These are phyloP conservation scores for Pangasius djambal DNA, from an alignment of 2,797 vertebrate species.

Conservation along the genomic window DNA sequence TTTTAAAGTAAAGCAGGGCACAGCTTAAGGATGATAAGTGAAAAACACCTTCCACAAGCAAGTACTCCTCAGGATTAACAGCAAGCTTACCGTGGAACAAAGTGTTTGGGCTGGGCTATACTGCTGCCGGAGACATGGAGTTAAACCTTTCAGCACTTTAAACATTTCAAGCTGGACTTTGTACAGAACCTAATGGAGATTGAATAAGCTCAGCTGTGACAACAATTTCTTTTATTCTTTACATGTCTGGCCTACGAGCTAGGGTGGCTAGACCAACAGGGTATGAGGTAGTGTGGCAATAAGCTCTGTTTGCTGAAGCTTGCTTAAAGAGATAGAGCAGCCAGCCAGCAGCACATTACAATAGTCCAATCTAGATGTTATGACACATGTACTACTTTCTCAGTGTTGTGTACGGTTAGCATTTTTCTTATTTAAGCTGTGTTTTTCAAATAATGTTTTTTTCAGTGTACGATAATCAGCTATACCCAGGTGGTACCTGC, in stretches of 20 bases:
- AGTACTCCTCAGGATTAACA: background rate
- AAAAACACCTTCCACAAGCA: background rate
- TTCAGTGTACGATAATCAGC: background rate
- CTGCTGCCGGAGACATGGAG: background rate
- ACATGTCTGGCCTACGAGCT: too few relatives aligned
- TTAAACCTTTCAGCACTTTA: background rate
- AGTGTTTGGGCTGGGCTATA: background rate
- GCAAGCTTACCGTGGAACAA: background rate
- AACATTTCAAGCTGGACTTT: background rate
- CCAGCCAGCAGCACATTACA: background rate
- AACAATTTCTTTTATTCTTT: too few relatives aligned
- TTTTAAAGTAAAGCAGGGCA: background rate
- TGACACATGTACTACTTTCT: background rate
- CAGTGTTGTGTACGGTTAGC: background rate
- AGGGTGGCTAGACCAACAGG: too few relatives aligned
- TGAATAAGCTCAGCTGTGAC: too few relatives aligned
- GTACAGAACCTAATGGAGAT: background rate
- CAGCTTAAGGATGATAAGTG: background rate
- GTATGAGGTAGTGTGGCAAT: background rate
- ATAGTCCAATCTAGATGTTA: background rate
- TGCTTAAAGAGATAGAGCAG: background rate
- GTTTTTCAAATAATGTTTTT: background rate
- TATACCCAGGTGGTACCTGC: background rate
- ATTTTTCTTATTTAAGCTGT: background rate
- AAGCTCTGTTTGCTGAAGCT: background rate